Conservation (phyloP, 2,888 invertebrate species). For the Sclerodermus sp. region DNA sequence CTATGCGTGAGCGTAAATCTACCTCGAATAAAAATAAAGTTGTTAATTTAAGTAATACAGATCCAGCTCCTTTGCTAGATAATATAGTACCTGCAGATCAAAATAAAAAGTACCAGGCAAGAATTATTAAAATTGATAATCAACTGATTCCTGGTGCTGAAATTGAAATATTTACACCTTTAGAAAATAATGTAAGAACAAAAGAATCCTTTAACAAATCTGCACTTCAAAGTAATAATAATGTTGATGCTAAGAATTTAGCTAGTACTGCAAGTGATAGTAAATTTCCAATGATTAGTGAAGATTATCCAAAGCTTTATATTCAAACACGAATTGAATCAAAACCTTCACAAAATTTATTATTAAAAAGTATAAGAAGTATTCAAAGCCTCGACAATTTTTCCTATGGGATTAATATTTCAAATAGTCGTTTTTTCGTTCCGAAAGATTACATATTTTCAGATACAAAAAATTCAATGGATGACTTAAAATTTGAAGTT, state of each 20-base stretch:
- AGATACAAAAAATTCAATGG: constrained; percentile 38
- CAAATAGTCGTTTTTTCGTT: constrained; percentile 48
- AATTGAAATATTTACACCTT: constrained; percentile 25
- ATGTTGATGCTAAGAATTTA: background rate
- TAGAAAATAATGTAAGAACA: background rate
- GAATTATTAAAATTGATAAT: constrained; percentile 25
- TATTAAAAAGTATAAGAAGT: constrained; percentile 35
- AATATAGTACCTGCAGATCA: too few relatives aligned
- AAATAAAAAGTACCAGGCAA: too few relatives aligned
- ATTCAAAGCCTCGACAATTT: constrained; percentile 36
- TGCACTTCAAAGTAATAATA: background rate
- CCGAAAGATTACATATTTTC: constrained; percentile 44
- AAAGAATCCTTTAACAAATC: background rate
- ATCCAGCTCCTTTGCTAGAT: background rate
- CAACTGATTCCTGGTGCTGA: constrained; percentile 27
- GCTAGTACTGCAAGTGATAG: background rate
- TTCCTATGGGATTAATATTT: constrained; percentile 40
- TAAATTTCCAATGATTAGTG: background rate
- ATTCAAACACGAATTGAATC: constrained; percentile 8
- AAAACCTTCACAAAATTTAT: constrained; percentile 15
- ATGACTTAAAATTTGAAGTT: constrained; percentile 45
- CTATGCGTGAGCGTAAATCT: background rate
- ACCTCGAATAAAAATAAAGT: background rate
- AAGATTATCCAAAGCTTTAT: constrained; percentile 32
- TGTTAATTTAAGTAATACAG: background rate